phyloP scores from a whole-genome alignment of 2,888 invertebrate genomes.

The Dryocosmus kuriphilus region DNA sequence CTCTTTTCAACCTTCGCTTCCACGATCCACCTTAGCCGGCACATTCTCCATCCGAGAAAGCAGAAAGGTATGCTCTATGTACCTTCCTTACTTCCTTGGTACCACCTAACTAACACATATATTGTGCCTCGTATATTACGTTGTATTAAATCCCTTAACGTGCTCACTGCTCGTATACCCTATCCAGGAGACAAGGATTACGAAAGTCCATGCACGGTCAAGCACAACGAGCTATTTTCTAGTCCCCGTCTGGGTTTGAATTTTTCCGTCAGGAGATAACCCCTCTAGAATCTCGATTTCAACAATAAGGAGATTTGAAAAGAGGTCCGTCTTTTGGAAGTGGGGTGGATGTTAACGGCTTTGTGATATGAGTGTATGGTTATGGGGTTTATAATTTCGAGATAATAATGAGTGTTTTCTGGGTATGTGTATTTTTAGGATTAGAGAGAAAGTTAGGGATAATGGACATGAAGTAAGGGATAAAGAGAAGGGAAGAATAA shows the following conservation, averaged over 20 bases:
- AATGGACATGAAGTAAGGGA: no score
- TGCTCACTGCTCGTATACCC: slow-evolving; percentile 51
- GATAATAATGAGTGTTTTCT: no score
- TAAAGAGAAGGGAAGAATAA: no score
- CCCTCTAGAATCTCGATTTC: no score
- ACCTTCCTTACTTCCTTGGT: slow-evolving; percentile 42
- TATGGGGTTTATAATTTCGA: no score
- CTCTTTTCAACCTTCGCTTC: slow-evolving; percentile 63
- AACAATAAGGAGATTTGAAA: no score
- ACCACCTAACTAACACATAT: slow-evolving; percentile 48
- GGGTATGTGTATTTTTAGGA: no score
- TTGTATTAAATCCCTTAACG: slow-evolving; percentile 65
- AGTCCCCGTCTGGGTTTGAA: slow-evolving; percentile 35
- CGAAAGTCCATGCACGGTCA: slow-evolving; percentile 31
- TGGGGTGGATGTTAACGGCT: no score
- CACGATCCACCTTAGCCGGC: slow-evolving; percentile 54
- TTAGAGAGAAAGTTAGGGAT: no score
- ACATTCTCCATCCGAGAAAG: slow-evolving; percentile 42
- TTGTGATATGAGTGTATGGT: no score
- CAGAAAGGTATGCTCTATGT: no score
- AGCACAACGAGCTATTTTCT: slow-evolving; percentile 51
- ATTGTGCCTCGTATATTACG: slow-evolving; percentile 63
- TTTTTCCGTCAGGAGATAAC: slow-evolving; percentile 44
- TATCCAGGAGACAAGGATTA: slow-evolving; percentile 46
- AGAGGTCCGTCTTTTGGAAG: no score